phyloP scores from a whole-genome alignment of 2,797 vertebrate genomes.

The Halcyon badia region DNA sequence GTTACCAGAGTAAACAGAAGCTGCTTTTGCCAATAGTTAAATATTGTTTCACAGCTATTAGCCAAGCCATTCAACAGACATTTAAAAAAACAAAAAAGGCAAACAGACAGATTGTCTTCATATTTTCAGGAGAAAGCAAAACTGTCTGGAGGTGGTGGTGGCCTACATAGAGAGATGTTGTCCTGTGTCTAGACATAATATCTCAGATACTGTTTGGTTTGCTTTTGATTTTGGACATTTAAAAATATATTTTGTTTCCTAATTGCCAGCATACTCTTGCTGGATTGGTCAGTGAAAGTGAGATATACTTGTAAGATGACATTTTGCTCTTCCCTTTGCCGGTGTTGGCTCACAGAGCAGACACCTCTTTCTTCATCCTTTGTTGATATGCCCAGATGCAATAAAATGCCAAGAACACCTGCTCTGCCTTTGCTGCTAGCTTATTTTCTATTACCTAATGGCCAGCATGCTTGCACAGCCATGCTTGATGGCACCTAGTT shows the following conservation, averaged over 20 bases:
- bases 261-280: neutral
- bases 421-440: neutral
- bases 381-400: neutral
- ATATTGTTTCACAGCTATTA: neutral
- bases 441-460: neutral
- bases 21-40: constrained; percentile 19
- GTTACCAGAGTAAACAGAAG: constrained; percentile 36
- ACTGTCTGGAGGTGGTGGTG: constrained; percentile 5
- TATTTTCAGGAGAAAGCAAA: constrained; percentile 32
- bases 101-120: neutral
- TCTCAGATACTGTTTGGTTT: neutral
- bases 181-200: neutral
- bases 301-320: neutral
- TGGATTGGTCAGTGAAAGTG: neutral
- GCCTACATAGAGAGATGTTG: neutral
- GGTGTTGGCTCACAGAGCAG: neutral
- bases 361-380: neutral
- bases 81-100: neutral
- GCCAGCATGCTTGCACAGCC: fast-evolving
- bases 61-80: neutral
- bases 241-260: neutral
- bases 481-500: neutral
- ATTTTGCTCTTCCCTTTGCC: neutral
- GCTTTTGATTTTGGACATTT: neutral
- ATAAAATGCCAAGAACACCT: neutral